Base-by-base conservation (phyloP, 1,140 invertebrate genomes). In the Trachymyrmex septentrionalis region DNA sequence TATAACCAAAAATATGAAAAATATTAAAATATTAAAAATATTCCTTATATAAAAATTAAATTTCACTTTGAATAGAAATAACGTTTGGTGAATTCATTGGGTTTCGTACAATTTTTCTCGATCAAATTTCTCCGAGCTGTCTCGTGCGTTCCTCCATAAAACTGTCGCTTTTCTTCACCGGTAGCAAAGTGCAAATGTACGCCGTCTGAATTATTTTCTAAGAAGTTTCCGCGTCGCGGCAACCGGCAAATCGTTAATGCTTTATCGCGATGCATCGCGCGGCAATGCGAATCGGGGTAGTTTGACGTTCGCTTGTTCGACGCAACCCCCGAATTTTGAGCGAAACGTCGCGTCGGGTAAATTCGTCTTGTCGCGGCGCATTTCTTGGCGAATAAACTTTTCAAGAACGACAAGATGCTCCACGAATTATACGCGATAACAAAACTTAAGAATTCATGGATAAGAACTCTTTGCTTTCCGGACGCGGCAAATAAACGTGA, bases 201-300 rank as follows among this genome's bases (percentile, higher is more conserved):
- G 30, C 21, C 48, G 71, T 24, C 75, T 78, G 73, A 78, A 84
- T 87, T 89, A 87, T 89, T 87, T 77, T 76, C 63, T 71, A 71
- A 75, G 57, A 50, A 78, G 55, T 55, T 69, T 73, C 24, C 73
- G 81, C 82, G 57, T 59, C 66, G 59, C 66, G 30, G 59, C 66
- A 34, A 61, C 38, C 38, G 63, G 48, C 21, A 24, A 30, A 82
- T 44, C 38, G 66, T 90, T 89, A 90, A 90, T 89, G 77, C 85
- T 90, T 90, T 78, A 90, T 89, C 85, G 61, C 67, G 69, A 66
- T 59, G 59, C 75, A 90, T 89, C 77, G 63, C 67, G 80, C 77
- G 71, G 64, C 67, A 48, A 24, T 16, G 50, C 10, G 67, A 72
- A 72, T 72, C 53, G 19, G 9, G 53, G 5, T 57, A 24, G 19